Evolutionary conservation across 2,888 invertebrate species (phyloP), one percentile per base, ranked within the genome.

Genomic region (Timandra comae): DNA sequence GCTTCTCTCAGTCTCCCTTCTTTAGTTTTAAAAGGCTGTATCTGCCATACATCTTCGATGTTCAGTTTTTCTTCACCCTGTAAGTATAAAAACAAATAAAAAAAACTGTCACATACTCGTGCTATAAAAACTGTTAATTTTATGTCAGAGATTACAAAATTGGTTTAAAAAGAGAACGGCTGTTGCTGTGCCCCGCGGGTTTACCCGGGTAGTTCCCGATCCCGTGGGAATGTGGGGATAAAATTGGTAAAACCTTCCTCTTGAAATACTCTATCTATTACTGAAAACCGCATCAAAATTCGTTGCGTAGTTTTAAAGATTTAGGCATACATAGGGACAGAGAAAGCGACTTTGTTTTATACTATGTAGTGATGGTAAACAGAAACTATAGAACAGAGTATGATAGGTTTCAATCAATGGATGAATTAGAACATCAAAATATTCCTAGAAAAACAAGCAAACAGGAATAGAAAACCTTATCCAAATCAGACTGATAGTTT

Each of bases 31-130:
- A 92, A 88, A 1, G 90, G 89, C 19, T 74, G 63, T 1, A 92
- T 47, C 35, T 80, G 81, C 92, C 91, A 92, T 2, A 92, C 79
- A 36, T 90, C 88, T 12, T 88, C 88, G 10, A 93, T 84, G 39
- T 90, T 86, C 12, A 86, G 48, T 19, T 78, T 78, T 21, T 87
- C 60, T 3, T 87, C 86, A 6, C 89, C 88, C 84, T 88, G 67
- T n/a, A n/a, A n/a, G n/a, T n/a, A n/a, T n/a, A n/a, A n/a, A 12
- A 65, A 71, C 27, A 29, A 41, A 42, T 19, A 40, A 8, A 34
- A 11, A 20, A 6, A 8, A 20, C 4, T 2, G 8, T 13, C n/a
- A n/a, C 6, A 6, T 21, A 3, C 7, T 23, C 8, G 22, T 12
- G 0, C 5, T 20, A 7, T 20, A 20, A 7, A 7, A 20, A 5